These are phyloP conservation scores for Meriones psammophilus DNA, from an alignment of 2,797 vertebrate species.

Conservation along the genomic window DNA sequence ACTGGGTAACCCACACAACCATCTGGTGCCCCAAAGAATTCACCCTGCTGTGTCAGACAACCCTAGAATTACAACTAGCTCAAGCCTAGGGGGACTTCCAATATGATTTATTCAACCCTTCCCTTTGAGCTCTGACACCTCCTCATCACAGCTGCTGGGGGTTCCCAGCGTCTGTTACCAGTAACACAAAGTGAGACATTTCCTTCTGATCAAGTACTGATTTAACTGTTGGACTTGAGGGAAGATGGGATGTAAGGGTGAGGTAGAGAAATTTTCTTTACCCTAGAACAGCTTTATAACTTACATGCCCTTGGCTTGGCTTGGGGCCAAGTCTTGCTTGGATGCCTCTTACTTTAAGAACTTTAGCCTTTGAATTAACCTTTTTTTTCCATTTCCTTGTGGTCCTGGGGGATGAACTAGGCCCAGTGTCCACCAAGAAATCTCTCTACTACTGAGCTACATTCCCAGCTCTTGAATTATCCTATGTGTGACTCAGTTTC, in stretches of 20 bases:
- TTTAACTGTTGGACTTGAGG: background rate
- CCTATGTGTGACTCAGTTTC: background rate
- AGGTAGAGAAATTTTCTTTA: background rate
- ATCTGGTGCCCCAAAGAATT: slow-evolving; percentile 5
- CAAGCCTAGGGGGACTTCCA: background rate
- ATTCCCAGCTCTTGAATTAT: background rate
- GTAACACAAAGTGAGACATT: background rate
- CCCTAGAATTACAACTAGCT: background rate
- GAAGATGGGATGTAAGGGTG: background rate
- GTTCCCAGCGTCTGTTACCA: background rate
- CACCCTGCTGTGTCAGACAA: background rate
- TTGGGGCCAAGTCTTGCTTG: background rate
- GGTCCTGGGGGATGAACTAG: background rate
- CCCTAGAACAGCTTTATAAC: background rate
- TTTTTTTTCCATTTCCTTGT: background rate
- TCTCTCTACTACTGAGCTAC: background rate
- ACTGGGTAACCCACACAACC: background rate
- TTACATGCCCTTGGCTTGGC: background rate
- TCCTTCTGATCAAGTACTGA: background rate
- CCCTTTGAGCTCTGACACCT: background rate
- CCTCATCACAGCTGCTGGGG: background rate
- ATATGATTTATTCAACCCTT: background rate
- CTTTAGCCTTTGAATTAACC: background rate
- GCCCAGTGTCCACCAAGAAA: background rate
- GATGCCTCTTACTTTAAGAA: background rate